Conservation (phyloP, 2,113 vertebrate genomes). For the Leptocoma aspasia region DNA sequence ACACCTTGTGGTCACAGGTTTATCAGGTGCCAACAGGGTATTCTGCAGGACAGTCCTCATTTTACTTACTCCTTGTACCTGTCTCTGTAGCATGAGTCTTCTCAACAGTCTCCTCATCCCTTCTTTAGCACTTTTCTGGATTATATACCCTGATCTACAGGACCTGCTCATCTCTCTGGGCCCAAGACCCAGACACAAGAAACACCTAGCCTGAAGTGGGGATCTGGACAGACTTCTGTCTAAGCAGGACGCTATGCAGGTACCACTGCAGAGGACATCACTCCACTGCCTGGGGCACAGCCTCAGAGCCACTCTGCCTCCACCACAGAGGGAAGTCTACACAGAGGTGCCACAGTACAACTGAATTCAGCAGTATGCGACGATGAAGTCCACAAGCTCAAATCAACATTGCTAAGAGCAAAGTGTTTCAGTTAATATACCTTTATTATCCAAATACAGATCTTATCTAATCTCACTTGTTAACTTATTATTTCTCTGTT, state of each 20-base stretch:
- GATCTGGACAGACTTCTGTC: neutral
- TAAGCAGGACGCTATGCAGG: neutral
- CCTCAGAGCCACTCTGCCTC: neutral
- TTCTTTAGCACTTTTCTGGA: neutral
- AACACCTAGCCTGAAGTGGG: neutral
- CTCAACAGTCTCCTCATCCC: neutral
- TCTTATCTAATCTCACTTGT: neutral
- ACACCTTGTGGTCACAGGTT: neutral
- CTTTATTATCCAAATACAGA: neutral
- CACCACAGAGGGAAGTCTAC: neutral
- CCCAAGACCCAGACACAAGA: neutral
- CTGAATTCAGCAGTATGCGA: neutral
- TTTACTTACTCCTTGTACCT: neutral
- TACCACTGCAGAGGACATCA: fast-evolving
- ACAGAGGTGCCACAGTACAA: fast-evolving
- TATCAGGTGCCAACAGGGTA: neutral
- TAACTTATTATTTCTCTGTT: neutral
- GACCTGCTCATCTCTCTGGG: neutral
- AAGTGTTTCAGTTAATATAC: neutral
- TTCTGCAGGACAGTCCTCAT: neutral
- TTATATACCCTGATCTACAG: neutral
- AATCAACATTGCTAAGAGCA: neutral
- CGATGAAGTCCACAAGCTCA: neutral
- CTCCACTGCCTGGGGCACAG: neutral
- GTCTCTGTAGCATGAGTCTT: neutral